A percentile compares a stretch with the other conserved stretches of the same genome.
Conservation (phyloP, 2,888 invertebrate genomes). For the Lepidochrysops patricia region DNA sequence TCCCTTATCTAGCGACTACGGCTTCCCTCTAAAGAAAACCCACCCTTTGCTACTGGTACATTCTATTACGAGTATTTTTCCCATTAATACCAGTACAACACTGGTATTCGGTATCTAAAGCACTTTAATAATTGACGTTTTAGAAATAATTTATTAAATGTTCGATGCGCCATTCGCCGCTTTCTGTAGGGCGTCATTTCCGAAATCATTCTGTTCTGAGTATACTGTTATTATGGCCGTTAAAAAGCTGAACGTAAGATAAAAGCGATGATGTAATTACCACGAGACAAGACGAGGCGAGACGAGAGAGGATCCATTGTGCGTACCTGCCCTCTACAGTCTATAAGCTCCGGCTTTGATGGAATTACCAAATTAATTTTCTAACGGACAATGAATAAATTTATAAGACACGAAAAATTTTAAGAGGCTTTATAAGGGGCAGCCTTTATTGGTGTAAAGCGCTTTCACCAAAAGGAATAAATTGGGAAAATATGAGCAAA, state of each 20-base stretch:
- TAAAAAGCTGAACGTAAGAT: background rate
- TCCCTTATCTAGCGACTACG: too few relatives aligned
- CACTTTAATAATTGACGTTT: too few relatives aligned
- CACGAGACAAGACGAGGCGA: background rate
- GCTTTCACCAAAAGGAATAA: background rate
- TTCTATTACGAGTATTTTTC: too few relatives aligned
- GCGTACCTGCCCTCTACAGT: background rate
- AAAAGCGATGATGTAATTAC: conserved; percentile 3
- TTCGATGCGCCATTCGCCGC: background rate
- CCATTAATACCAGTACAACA: too few relatives aligned
- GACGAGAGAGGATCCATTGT: background rate
- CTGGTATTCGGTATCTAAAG: too few relatives aligned
- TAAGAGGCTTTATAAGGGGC: background rate
- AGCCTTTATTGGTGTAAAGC: background rate
- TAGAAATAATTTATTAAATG: background rate
- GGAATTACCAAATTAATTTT: conserved; percentile 6
- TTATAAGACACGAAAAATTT: conserved; percentile 1
- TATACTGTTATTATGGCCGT: background rate
- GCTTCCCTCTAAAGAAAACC: too few relatives aligned
- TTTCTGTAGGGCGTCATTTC: background rate
- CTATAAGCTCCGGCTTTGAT: background rate
- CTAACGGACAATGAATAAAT: conserved; percentile 6
- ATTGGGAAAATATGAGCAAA: background rate
- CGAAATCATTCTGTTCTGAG: background rate
- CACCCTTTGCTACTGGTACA: too few relatives aligned